These are phyloP conservation scores for Carollia perspicillata DNA, from an alignment of 2,113 vertebrate genomes.

Conservation along the genomic window DNA sequence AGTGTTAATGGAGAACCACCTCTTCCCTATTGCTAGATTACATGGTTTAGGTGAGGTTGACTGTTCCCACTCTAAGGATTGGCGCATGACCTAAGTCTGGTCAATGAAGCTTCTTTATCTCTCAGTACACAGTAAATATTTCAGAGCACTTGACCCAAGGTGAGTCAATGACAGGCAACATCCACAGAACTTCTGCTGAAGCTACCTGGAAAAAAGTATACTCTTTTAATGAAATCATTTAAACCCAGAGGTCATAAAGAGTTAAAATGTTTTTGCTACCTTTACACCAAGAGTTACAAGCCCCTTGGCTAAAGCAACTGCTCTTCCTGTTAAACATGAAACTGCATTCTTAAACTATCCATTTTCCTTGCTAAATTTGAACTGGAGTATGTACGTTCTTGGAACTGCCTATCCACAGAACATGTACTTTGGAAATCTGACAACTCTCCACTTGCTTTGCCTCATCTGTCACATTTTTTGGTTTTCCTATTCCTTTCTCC, in stretches of 20 bases:
- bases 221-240: background rate
- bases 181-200: background rate
- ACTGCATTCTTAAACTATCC: background rate
- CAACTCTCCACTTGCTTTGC: conserved; percentile 19
- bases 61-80: background rate
- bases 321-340: background rate
- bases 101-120: background rate
- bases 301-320: background rate
- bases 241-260: background rate
- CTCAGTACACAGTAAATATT: background rate
- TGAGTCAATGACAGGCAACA: background rate
- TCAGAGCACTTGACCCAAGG: background rate
- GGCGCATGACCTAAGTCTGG: background rate
- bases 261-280: background rate
- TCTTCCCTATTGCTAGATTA: background rate
- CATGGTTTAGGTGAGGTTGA: background rate
- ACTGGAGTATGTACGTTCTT: background rate
- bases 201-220: background rate
- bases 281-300: background rate
- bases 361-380: conserved; percentile 24
- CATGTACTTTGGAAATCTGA: background rate
- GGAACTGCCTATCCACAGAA: background rate
- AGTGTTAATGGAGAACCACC: background rate
- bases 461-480: background rate
- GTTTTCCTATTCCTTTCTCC: background rate